Evolutionary conservation across 2,797 vertebrate species (phyloP).

Genomic region (Coregonus ussuriensis): DNA sequence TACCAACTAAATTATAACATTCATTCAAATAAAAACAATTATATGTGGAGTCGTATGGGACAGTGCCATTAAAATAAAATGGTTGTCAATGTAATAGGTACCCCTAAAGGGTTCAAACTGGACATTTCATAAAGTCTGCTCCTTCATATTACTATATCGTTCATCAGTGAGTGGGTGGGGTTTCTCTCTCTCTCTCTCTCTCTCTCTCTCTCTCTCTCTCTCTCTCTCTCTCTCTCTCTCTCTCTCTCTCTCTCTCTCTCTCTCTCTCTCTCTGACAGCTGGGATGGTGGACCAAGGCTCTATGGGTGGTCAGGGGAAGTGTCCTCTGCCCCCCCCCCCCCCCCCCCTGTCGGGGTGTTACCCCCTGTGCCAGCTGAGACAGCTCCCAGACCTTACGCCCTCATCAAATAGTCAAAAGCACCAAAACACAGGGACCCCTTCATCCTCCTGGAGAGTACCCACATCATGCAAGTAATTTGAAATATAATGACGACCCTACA

Average conservation of each 20-base stretch:
- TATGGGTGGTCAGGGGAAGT: slow-evolving; percentile 18
- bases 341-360: slow-evolving; percentile 4
- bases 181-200: not conserved
- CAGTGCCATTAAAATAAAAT: not conserved
- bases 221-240: not conserved
- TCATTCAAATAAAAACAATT: not conserved
- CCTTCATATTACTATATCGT: not conserved
- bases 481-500: slow-evolving; percentile 13
- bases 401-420: slow-evolving; percentile 58
- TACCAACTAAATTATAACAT: not conserved
- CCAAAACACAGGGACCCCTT: slow-evolving; percentile 12
- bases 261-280: slow-evolving; percentile 26
- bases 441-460: slow-evolving; percentile 13
- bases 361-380: slow-evolving; percentile 51
- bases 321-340: not conserved
- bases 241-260: not conserved
- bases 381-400: slow-evolving; percentile 16
- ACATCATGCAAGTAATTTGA: slow-evolving; percentile 19
- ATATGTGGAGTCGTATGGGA: not conserved
- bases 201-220: not conserved
- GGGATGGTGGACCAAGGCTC: slow-evolving; percentile 23
- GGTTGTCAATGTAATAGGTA: not conserved
- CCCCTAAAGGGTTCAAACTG: not conserved
- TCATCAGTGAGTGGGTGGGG: not conserved
- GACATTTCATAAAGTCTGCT: not conserved